Conservation (phyloP, 2,113 vertebrate species). For the Anhinga rufa region DNA sequence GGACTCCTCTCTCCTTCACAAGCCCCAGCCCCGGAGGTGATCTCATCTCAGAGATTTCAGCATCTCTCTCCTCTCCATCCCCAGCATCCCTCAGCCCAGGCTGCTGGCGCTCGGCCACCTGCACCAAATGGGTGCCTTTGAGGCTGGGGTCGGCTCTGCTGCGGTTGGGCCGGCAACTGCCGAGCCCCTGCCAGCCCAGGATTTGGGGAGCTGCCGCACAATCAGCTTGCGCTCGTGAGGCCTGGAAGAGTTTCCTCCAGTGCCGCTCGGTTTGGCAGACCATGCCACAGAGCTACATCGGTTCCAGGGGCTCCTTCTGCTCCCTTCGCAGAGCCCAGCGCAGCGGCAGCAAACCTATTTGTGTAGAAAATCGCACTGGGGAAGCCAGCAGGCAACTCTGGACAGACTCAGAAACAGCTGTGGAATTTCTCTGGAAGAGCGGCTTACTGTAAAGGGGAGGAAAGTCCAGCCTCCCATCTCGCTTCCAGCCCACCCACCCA, state of each 20-base stretch:
- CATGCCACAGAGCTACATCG: not conserved
- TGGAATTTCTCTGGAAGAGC: constrained; percentile 15
- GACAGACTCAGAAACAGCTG: not conserved
- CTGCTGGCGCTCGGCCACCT: not conserved
- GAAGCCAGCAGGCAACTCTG: not conserved
- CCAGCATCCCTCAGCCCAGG: not conserved
- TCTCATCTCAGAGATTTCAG: not conserved
- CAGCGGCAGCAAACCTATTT: not conserved
- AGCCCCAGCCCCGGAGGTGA: not conserved
- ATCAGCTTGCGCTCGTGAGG: not conserved
- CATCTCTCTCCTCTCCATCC: not conserved
- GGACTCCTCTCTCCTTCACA: not conserved
- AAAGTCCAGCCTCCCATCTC: not conserved
- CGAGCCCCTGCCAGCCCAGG: not conserved
- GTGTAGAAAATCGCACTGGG: not conserved
- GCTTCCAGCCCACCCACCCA: constrained; percentile 11
- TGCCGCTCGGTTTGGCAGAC: not conserved
- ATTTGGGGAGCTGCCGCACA: not conserved
- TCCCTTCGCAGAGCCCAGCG: not conserved
- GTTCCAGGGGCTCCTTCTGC: not conserved
- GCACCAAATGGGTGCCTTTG: not conserved
- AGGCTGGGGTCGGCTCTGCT: not conserved
- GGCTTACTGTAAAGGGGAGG: not conserved
- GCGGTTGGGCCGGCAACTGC: not conserved
- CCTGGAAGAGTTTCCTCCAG: not conserved